Conservation (phyloP, 2,888 invertebrate species). For the Elegia similella region DNA sequence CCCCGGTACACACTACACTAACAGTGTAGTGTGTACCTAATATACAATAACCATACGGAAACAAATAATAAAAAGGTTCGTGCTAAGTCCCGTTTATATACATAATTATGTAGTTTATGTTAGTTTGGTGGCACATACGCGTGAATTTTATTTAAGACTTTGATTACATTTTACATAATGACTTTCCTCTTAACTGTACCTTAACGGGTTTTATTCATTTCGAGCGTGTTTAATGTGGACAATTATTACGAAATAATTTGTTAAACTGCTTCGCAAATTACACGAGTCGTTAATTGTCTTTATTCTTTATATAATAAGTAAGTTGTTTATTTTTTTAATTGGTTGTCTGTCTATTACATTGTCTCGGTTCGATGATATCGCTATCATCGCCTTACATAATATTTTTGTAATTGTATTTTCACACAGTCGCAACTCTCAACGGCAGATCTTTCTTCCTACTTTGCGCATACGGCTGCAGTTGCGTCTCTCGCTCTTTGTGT, state of each 20-base stretch:
- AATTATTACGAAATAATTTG: conserved; percentile 13
- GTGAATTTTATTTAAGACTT: too few species aligned
- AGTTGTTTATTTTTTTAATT: conserved; percentile 14
- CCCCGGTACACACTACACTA: too few species aligned
- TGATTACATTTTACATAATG: too few species aligned
- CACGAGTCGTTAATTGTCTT: conserved; percentile 6
- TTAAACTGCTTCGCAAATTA: conserved; percentile 7
- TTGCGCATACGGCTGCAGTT: conserved; percentile 42
- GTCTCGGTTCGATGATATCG: conserved; percentile 42
- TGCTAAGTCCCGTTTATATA: too few species aligned
- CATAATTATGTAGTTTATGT: too few species aligned
- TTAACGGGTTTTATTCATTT: conserved; percentile 5
- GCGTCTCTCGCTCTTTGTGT: conserved; percentile 43
- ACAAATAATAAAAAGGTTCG: too few species aligned
- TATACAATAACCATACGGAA: too few species aligned
- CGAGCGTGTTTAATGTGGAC: conserved; percentile 13
- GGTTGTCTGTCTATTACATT: conserved; percentile 7
- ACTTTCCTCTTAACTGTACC: background rate
- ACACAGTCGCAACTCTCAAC: conserved; percentile 51
- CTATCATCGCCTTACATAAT: conserved; percentile 65
- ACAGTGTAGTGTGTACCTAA: too few species aligned
- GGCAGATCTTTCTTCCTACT: conserved; percentile 57
- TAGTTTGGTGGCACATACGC: too few species aligned
- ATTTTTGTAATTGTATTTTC: conserved; percentile 66
- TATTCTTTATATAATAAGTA: conserved; percentile 8